Conservation (phyloP, 2,113 vertebrate species). For the Neofelis nebulosa region DNA sequence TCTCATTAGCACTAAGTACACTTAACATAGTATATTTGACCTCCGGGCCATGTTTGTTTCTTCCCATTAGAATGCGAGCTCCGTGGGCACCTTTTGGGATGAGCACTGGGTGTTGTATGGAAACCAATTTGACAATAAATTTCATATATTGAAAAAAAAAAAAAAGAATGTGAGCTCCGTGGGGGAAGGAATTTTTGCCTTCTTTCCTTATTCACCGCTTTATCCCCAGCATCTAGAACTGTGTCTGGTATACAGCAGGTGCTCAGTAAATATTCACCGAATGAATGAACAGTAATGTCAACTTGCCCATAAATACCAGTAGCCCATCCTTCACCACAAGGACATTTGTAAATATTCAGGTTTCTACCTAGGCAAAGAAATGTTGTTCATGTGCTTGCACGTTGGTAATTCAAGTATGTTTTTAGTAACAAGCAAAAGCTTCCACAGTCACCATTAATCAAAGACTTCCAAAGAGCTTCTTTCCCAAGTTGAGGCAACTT, state of each 20-base stretch:
- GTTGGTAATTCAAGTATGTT: background rate
- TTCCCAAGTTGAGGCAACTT: background rate
- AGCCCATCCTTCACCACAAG: background rate
- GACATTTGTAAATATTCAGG: background rate
- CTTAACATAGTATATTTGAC: background rate
- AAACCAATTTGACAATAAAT: too few species aligned
- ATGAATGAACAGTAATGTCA: background rate
- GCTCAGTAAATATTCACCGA: background rate
- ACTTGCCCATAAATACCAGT: background rate
- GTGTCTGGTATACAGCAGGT: background rate
- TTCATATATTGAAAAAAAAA: too few species aligned
- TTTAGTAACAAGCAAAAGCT: background rate
- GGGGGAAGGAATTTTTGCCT: background rate
- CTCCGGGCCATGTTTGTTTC: background rate
- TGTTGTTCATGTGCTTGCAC: background rate
- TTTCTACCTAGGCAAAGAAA: background rate
- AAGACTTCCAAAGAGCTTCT: background rate
- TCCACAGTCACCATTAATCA: background rate
- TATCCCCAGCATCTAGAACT: background rate
- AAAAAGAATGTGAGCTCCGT: background rate
- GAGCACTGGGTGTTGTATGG: too few species aligned
- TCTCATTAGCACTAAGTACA: background rate
- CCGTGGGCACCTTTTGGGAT: too few species aligned
- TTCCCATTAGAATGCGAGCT: background rate
- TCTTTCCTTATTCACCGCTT: background rate